Conservation (phyloP, 2,888 invertebrate genomes). For the Elysia crispata region DNA sequence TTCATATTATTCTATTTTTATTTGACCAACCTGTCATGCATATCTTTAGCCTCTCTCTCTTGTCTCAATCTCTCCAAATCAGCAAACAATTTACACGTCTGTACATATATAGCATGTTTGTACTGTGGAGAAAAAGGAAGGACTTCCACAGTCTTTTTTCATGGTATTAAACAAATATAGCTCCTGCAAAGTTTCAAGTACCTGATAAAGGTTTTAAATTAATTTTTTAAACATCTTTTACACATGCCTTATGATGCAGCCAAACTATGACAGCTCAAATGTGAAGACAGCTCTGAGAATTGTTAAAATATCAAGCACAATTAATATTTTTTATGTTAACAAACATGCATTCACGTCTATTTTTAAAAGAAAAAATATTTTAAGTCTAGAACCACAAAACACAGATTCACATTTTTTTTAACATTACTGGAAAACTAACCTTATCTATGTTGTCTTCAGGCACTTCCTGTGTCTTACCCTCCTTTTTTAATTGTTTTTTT, state of each 20-base stretch:
- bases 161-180: neutral
- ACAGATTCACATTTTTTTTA: no score
- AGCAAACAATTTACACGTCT: conserved; percentile 98
- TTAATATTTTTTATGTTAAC: no score
- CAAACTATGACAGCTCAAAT: neutral
- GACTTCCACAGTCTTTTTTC: neutral
- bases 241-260: neutral
- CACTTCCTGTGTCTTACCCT: conserved; percentile 84
- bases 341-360: no score
- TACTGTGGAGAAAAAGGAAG: conserved; percentile 72
- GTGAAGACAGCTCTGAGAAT: no score
- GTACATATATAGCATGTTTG: conserved; percentile 96
- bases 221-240: no score
- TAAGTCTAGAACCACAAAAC: neutral
- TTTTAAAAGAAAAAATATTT: no score
- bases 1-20: no score
- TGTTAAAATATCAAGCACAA: no score
- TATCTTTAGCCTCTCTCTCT: conserved; percentile 76
- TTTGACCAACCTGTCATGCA: conserved; percentile 77
- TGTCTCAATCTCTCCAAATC: conserved; percentile 83
- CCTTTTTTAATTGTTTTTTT: conserved; percentile 91
- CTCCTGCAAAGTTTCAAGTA: no score
- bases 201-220: no score
- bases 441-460: conserved; percentile 84
- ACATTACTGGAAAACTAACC: conserved; percentile 58